Evolutionary conservation across 2,113 vertebrate genomes (phyloP).

Genomic region (Leucoraja erinaceus): DNA sequence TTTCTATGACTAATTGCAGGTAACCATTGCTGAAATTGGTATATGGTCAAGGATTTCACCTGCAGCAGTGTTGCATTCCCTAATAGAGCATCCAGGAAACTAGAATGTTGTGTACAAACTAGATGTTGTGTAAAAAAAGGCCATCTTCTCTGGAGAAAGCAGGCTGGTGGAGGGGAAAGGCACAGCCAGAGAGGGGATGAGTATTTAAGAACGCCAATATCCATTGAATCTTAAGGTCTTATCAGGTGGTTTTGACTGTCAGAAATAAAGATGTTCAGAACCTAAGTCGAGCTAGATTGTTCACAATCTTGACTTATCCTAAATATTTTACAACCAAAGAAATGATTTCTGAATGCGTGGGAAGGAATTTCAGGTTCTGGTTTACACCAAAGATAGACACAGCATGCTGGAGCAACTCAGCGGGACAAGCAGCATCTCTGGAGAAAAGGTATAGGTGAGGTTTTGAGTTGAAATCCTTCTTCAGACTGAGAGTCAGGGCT

Average conservation of each 20-base stretch:
- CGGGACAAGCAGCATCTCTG: no score
- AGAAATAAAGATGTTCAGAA: not conserved
- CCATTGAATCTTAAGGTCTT: not conserved
- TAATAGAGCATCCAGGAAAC: not conserved
- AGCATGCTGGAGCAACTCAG: no score
- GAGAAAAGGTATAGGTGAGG: no score
- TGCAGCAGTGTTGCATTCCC: not conserved
- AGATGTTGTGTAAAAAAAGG: not conserved
- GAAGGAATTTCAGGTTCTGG: no score
- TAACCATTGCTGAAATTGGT: not conserved
- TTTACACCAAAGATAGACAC: no score
- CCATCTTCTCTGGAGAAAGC: not conserved
- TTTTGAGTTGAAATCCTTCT: no score
- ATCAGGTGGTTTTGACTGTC: not conserved
- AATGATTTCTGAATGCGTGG: not conserved
- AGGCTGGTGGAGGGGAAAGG: not conserved
- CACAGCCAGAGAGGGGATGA: not conserved
- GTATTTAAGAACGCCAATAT: not conserved
- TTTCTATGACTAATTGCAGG: not conserved
- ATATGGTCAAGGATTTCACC: not conserved
- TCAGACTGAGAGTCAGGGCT: no score
- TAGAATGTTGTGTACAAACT: no score
- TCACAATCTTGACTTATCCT: not conserved
- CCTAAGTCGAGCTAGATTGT: not conserved
- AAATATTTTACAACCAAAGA: not conserved